A percentile compares a stretch with the other conserved stretches of the same genome.
These are phyloP conservation scores for Myopa testacea DNA, from an alignment of 2,888 invertebrate genomes.

Conservation along the genomic window DNA sequence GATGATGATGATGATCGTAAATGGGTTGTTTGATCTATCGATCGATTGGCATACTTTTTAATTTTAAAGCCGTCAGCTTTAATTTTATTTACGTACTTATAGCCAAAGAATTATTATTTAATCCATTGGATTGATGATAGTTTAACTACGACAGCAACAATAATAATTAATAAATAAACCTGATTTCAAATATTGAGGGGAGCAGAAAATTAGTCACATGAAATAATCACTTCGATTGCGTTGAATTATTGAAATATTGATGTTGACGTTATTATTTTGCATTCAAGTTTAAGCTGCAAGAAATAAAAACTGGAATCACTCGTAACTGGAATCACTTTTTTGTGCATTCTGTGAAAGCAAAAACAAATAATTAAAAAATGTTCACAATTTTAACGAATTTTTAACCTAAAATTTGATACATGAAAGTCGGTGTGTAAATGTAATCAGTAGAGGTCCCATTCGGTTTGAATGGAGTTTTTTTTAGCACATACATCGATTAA, in stretches of 20 bases:
- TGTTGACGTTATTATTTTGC: constrained; percentile 13
- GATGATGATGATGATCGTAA: too few species aligned
- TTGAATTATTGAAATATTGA: constrained; percentile 5
- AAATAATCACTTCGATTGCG: neutral
- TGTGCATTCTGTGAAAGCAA: too few species aligned
- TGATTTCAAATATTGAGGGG: neutral
- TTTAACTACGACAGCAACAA: neutral
- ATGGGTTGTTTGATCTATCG: neutral
- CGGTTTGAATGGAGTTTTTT: too few species aligned
- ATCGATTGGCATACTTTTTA: constrained; percentile 10
- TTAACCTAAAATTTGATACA: too few species aligned
- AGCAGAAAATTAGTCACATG: neutral
- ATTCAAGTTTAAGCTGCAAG: constrained; percentile 10
- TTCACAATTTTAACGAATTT: too few species aligned
- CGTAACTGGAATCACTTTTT: too few species aligned
- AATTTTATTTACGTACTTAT: neutral
- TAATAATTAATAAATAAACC: neutral
- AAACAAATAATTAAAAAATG: too few species aligned
- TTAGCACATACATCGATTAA: too few species aligned
- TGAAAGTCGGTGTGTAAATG: too few species aligned
- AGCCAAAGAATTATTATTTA: neutral
- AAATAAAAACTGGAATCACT: neutral
- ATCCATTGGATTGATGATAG: neutral
- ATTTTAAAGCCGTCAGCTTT: neutral
- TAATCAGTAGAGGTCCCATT: too few species aligned